Percentiles rank a stretch among this genome's conserved stretches.
These are phyloP conservation scores for Willisornis vidua DNA, from an alignment of 2,113 vertebrate species.

Conservation along the genomic window DNA sequence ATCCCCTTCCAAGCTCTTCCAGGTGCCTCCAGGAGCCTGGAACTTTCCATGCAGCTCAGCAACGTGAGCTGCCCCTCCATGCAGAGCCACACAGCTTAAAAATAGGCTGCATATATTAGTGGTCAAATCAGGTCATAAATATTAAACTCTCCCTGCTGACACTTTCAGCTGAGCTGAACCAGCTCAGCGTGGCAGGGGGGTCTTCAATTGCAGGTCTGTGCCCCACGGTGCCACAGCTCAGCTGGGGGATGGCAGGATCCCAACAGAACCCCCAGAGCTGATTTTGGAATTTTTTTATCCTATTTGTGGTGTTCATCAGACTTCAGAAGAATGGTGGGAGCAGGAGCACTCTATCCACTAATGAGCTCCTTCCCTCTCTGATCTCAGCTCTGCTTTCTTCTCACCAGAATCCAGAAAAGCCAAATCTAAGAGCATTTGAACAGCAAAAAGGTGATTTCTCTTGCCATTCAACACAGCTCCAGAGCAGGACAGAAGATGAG, in stretches of 20 bases:
- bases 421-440: neutral
- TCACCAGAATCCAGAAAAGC: neutral
- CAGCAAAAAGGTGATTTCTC: neutral
- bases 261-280: neutral
- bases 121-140: conserved; percentile 15
- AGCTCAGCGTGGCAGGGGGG: neutral
- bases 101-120: neutral
- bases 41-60: neutral
- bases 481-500: neutral
- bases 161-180: neutral
- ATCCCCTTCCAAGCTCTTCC: neutral
- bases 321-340: neutral
- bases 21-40: neutral
- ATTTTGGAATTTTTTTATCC: neutral
- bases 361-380: neutral
- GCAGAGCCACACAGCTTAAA: neutral
- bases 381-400: neutral
- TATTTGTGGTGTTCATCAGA: neutral
- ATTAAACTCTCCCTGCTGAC: neutral
- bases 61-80: neutral
- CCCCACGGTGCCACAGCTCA: neutral
- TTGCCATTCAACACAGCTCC: neutral
- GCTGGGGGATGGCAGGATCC: neutral
- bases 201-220: neutral
- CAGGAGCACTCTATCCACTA: neutral